phyloP scores from a whole-genome alignment of 1,140 invertebrate species.

The Tetramorium parvispinum region DNA sequence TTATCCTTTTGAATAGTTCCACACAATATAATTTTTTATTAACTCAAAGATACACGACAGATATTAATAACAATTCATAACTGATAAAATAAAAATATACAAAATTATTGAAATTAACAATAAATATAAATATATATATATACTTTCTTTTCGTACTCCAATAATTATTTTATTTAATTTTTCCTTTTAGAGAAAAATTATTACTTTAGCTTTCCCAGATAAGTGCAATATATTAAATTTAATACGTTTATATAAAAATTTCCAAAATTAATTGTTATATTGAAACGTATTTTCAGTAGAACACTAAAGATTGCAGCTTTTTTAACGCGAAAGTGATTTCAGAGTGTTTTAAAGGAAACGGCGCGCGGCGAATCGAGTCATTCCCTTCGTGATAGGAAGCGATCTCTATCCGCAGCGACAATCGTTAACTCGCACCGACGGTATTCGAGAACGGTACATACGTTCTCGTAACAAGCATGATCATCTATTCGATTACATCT shows the following conservation, averaged over 20 bases:
- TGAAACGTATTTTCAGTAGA: neutral
- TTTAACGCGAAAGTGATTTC: neutral
- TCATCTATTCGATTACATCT: conserved; percentile 67
- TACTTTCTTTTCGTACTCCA: neutral
- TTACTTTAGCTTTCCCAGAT: neutral
- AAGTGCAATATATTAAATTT: neutral
- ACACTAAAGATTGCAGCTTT: neutral
- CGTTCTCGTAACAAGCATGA: conserved; percentile 59
- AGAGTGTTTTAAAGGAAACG: neutral
- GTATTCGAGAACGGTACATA: conserved; percentile 9
- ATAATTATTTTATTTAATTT: conserved; percentile 6
- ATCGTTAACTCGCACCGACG: conserved; percentile 49
- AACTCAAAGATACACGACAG: neutral
- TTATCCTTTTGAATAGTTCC: conserved; percentile 18
- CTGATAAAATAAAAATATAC: neutral
- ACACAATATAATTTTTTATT: neutral
- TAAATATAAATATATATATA: neutral
- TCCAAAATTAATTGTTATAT: neutral
- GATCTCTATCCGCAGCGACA: conserved; percentile 12
- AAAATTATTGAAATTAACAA: neutral
- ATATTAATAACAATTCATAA: conserved; percentile 3
- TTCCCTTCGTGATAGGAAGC: neutral
- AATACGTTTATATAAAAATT: neutral
- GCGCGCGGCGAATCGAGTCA: neutral
- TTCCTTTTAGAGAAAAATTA: neutral